phyloP scores from a whole-genome alignment of 2,113 vertebrate genomes.

The Oreochromis aureus region DNA sequence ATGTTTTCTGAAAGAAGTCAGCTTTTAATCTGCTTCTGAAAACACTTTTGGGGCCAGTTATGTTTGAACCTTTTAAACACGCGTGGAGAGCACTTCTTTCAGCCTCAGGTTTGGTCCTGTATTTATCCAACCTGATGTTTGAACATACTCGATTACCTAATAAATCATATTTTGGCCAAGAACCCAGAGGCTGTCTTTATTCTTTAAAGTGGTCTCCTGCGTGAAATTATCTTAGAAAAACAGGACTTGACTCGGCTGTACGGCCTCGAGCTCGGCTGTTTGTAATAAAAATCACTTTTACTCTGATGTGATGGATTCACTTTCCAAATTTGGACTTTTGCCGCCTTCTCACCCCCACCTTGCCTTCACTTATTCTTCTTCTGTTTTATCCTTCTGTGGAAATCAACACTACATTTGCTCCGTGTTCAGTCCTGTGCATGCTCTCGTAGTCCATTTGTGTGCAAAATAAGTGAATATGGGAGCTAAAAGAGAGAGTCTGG shows the following conservation, averaged over 20 bases:
- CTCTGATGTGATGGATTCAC: not conserved
- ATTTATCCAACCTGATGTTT: not conserved
- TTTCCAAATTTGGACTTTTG: slow-evolving; percentile 18
- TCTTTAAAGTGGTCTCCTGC: not conserved
- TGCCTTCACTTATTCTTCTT: not conserved
- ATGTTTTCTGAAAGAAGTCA: not conserved
- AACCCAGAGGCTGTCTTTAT: not conserved
- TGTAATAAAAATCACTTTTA: slow-evolving; percentile 6
- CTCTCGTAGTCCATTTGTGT: not conserved
- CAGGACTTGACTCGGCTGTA: not conserved
- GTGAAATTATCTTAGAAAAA: not conserved
- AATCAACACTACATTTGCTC: not conserved
- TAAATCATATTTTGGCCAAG: not conserved
- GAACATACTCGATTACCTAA: not conserved
- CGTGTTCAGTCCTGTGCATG: not conserved
- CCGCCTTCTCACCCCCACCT: not conserved
- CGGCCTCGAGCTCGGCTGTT: slow-evolving; percentile 2
- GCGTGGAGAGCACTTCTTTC: not conserved
- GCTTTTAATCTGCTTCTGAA: not conserved
- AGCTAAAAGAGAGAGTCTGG: not conserved
- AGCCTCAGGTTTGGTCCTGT: not conserved
- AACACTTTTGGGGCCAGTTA: not conserved
- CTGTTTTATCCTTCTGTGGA: not conserved
- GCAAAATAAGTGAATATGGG: not conserved
- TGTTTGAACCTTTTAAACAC: not conserved